Evolutionary conservation across 2,797 vertebrate genomes (phyloP), one percentile per base, ranked within the genome.

Genomic region (Takifugu ocellatus): DNA sequence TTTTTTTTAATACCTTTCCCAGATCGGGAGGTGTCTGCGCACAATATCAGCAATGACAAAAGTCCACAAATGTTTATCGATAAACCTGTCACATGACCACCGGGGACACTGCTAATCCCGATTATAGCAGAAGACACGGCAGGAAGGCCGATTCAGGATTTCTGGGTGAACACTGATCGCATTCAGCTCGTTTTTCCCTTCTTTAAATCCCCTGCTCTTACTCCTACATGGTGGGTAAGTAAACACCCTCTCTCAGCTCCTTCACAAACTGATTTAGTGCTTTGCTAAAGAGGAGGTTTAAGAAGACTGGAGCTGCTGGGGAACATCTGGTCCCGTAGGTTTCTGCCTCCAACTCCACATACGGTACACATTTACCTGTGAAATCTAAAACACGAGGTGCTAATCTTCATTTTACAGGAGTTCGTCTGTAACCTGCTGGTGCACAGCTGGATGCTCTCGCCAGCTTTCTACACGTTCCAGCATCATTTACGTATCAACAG

Each of bases 231-330:
- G 43, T 55, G 51, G 49, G 59, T 27, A 6, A 61, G 61, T 72
- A 83, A 81, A 84, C 75, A 79, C 47, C 59, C 70, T 81, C 66
- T 60, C 67, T 68, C 66, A 61, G 66, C 70, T 75, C 63, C 78
- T 77, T 75, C 78, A 57, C 49, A 63, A 46, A 21, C 59, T 72
- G 75, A 84, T 85, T 81, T 67, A 75, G 26, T 64, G 44, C 59
- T 64, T 78, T 58, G 26, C 58, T 61, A 49, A 65, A 66, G 36
- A 61, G 43, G 62, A 53, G 66, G 49, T 31, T 62, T 53, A 54
- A 63, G 43, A 45, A 59, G 48, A 72, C 62, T 39, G 42, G 42
- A 64, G 59, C 55, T 54, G 50, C 65, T 59, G 67, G 48, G 62
- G 51, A 72, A 81, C 79, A 86, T 75, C 75, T 84, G 77, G 16